Evolutionary conservation across 2,113 vertebrate genomes (phyloP), one percentile per base, ranked within the genome.

Genomic region (Aptenodytes forsteri): DNA sequence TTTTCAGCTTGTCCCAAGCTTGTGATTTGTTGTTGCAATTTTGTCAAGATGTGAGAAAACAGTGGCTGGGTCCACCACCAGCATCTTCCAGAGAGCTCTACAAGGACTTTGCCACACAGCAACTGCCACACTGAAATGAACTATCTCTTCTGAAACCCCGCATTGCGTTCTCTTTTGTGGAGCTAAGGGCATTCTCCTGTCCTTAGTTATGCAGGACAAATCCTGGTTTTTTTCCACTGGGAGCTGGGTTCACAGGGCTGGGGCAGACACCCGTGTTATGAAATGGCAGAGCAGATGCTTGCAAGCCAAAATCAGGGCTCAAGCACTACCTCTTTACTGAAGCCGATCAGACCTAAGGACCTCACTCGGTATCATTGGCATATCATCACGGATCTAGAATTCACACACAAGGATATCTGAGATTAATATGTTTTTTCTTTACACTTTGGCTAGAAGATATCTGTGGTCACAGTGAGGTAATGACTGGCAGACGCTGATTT

Each of bases 391-490:
- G 66, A 87, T 42, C 62, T 58, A 93, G 49, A 93, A 83, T 49
- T 93, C 72, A 86, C 75, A 67, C 46, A 50, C 40, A 62, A n/a
- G 50, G 42, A 36, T 82, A 87, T 55, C 38, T 87, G 65, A 95
- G 64, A 91, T 96, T 78, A 87, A 26, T 27, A 19, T 46, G 38
- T 13, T 83, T 95, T 93, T 91, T 76, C 78, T 76, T 83, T 49
- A 52, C 26, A 72, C 54, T 88, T 90, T 58, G 49, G n/a, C 62
- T 73, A 83, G 71, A 64, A 93, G 62, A 32, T 88, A 77, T 70
- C 90, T 86, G 78, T 77, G 92, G 90, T 62, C 66, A 38, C 61
- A 73, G 47, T 96, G 95, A 95, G 85, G 79, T 96, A 97, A 96
- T 90, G 86, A 94, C 50, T 80, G 79, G 66, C 94, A 83, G 67